Conservation (phyloP, 2,113 vertebrate species). For the Mixornis gularis region DNA sequence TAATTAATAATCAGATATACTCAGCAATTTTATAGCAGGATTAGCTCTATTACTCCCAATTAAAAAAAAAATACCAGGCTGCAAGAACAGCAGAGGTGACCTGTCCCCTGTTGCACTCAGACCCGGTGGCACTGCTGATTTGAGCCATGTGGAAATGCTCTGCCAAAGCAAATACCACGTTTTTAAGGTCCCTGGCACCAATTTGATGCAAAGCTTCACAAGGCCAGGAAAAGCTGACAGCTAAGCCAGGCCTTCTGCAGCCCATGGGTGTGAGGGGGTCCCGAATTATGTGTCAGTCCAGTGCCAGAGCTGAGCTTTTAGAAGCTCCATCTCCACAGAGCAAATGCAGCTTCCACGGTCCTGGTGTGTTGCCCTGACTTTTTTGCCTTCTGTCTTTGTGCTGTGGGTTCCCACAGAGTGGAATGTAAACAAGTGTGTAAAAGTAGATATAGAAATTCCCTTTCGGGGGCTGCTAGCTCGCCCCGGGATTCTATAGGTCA, state of each 20-base stretch:
- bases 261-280: neutral
- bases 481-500: too few relatives aligned
- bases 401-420: too few relatives aligned
- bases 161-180: neutral
- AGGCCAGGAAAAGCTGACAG: neutral
- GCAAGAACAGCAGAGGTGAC: neutral
- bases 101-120: neutral
- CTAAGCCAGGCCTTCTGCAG: neutral
- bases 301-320: neutral
- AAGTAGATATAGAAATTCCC: too few relatives aligned
- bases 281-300: neutral
- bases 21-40: neutral
- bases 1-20: neutral
- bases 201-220: neutral
- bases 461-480: too few relatives aligned
- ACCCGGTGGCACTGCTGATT: neutral
- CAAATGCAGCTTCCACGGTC: neutral
- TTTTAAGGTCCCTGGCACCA: neutral
- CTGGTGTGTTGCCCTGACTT: neutral
- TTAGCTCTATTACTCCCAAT: neutral
- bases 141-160: neutral
- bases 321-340: neutral
- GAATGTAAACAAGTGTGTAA: too few relatives aligned
- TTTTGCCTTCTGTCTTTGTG: too few relatives aligned
- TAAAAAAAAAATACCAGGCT: neutral